Conservation (phyloP, 2,797 vertebrate genomes). For the Epinephelus coioides region DNA sequence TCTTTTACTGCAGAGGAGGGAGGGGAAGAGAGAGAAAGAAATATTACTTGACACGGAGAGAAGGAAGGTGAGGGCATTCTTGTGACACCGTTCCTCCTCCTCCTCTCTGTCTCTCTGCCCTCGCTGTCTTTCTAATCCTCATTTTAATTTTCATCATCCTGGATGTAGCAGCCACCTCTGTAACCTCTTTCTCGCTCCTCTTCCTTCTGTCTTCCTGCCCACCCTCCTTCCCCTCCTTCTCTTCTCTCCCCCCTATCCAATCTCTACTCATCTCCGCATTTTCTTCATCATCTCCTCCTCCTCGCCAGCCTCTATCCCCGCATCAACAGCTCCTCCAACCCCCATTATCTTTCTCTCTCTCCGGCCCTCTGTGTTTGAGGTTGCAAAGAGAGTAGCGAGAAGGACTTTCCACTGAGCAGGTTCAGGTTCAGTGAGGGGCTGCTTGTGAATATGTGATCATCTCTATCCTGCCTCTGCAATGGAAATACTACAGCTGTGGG, state of each 20-base stretch:
- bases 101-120: constrained; percentile 44
- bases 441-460: constrained; percentile 27
- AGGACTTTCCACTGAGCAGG: neutral
- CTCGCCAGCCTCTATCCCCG: neutral
- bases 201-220: constrained; percentile 17
- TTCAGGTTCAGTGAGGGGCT: constrained; percentile 19
- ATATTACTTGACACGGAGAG: constrained; percentile 53
- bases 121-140: constrained; percentile 64
- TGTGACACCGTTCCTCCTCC: constrained; percentile 56
- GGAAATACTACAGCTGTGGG: neutral
- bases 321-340: constrained; percentile 16
- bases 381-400: neutral
- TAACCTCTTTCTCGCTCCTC: constrained; percentile 49
- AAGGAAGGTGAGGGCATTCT: constrained; percentile 60
- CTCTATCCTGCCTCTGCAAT: neutral
- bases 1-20: constrained; percentile 45
- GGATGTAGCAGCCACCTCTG: constrained; percentile 57
- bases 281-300: constrained; percentile 44
- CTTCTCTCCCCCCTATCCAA: neutral
- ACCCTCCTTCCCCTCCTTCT: neutral
- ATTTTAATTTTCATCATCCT: constrained; percentile 74
- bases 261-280: constrained; percentile 27
- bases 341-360: constrained; percentile 5
- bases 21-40: constrained; percentile 35
- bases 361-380: constrained; percentile 2